Conservation (phyloP, 1,140 invertebrate species). For the Tachypleus tridentatus region DNA sequence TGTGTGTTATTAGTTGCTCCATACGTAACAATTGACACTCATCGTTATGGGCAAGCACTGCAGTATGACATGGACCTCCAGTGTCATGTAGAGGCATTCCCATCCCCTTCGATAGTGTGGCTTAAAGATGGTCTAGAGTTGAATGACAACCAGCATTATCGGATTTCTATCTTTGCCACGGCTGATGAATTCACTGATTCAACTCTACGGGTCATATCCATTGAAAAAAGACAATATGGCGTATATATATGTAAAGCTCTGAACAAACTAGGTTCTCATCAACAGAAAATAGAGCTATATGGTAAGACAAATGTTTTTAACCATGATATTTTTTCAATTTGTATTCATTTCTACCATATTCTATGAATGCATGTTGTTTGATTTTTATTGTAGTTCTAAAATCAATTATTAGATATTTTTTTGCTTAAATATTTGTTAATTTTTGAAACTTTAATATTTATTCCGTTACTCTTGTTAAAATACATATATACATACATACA, state of each 20-base stretch:
- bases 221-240: constrained; percentile 80
- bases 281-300: constrained; percentile 65
- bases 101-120: constrained; percentile 79
- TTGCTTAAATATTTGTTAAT: no score
- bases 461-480: no score
- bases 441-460: no score
- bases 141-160: constrained; percentile 78
- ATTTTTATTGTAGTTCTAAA: no score
- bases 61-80: constrained; percentile 87
- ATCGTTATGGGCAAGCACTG: constrained; percentile 67
- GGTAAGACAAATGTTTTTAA: constrained; percentile 43
- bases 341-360: no score
- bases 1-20: constrained; percentile 42
- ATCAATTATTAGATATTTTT: no score
- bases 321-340: no score
- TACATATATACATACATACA: no score
- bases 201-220: constrained; percentile 72
- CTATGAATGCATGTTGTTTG: no score
- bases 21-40: constrained; percentile 51
- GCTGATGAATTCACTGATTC: constrained; percentile 82
- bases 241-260: constrained; percentile 70
- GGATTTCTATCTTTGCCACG: constrained; percentile 73
- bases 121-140: constrained; percentile 60
- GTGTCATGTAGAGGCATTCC: constrained; percentile 84
- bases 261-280: constrained; percentile 67